phyloP scores from a whole-genome alignment of 1,140 invertebrate genomes.

The Cyclargus thomasi region DNA sequence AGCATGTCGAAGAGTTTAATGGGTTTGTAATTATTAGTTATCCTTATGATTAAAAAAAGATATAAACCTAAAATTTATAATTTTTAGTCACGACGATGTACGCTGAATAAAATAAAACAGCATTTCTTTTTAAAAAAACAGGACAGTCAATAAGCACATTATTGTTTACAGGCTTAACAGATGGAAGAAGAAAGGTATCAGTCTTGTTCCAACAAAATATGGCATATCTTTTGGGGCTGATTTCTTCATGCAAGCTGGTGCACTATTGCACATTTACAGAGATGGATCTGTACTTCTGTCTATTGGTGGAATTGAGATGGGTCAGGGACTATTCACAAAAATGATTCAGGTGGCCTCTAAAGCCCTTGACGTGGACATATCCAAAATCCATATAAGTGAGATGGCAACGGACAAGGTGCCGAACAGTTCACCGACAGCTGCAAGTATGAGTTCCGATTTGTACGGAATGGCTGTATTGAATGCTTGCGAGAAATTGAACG shows the following conservation, averaged over 20 bases:
- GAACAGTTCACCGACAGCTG: conserved; percentile 81
- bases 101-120: too few relatives aligned
- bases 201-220: conserved; percentile 70
- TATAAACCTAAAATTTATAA: too few relatives aligned
- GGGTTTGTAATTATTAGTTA: conserved; percentile 43
- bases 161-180: conserved; percentile 55
- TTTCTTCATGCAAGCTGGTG: conserved; percentile 60
- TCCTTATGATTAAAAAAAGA: too few relatives aligned
- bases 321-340: conserved; percentile 82
- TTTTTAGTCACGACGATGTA: too few relatives aligned
- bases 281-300: conserved; percentile 78
- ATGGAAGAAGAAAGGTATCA: conserved; percentile 76
- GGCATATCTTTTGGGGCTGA: conserved; percentile 60
- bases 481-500: conserved; percentile 76
- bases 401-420: conserved; percentile 82
- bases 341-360: conserved; percentile 76
- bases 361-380: conserved; percentile 74
- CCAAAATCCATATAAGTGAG: conserved; percentile 80
- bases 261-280: conserved; percentile 77
- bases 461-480: conserved; percentile 82
- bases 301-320: conserved; percentile 83
- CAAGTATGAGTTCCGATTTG: conserved; percentile 80
- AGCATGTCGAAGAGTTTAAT: conserved; percentile 79
- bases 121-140: too few relatives aligned
- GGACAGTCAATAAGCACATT: neutral